Conservation (phyloP, 1,140 invertebrate species). For the Leguminivora glycinivorella region DNA sequence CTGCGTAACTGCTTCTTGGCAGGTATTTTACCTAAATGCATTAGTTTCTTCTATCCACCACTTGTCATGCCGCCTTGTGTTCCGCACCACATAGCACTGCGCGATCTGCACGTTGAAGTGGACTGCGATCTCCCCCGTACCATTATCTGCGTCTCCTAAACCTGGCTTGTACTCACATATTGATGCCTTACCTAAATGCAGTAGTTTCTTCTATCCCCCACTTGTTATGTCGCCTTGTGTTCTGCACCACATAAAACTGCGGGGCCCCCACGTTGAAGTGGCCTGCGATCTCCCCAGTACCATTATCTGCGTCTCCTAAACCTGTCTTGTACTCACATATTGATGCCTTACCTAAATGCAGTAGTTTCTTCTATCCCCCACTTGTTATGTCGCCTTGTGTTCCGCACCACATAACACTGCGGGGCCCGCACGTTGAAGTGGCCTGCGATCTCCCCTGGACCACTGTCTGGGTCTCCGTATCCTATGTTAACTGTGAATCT, state of each 20-base stretch:
- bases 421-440: conserved; percentile 89
- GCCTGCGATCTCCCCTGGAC: conserved; percentile 83
- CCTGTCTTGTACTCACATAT: conserved; percentile 36
- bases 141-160: conserved; percentile 50
- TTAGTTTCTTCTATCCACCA: conserved; percentile 69
- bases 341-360: conserved; percentile 51
- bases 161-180: too few species aligned
- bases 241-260: conserved; percentile 88
- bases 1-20: too few species aligned
- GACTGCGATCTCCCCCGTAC: conserved; percentile 83
- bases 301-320: conserved; percentile 48
- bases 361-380: conserved; percentile 70
- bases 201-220: conserved; percentile 70
- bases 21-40: conserved; percentile 52
- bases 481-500: too few species aligned
- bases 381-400: conserved; percentile 72
- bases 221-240: conserved; percentile 72
- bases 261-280: conserved; percentile 89
- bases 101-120: conserved; percentile 89
- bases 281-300: conserved; percentile 83
- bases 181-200: conserved; percentile 51
- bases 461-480: conserved; percentile 48
- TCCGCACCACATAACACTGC: conserved; percentile 88
- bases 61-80: conserved; percentile 73
- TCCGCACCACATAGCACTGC: conserved; percentile 88